These are phyloP conservation scores for Eumacrocentrus americanus DNA, from an alignment of 2,888 invertebrate species.

Conservation along the genomic window DNA sequence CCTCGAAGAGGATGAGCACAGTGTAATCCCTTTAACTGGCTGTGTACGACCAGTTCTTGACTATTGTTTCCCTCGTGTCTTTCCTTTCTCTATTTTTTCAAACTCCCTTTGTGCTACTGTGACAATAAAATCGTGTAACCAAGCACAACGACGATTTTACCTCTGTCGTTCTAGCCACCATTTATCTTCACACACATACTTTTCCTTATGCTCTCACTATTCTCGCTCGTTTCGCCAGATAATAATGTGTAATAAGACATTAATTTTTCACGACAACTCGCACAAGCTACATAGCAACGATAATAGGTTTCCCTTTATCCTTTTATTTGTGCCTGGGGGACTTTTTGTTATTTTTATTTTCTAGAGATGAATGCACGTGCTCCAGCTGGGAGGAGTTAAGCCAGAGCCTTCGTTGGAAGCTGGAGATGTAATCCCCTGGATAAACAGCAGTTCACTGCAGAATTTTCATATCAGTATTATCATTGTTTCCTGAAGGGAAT, in stretches of 20 bases:
- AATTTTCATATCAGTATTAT: conserved; percentile 5
- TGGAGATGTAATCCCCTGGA: conserved; percentile 6
- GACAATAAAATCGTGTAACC: background rate
- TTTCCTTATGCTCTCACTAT: background rate
- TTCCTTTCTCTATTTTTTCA: conserved; percentile 8
- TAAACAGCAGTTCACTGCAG: background rate
- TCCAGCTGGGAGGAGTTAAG: conserved; percentile 1
- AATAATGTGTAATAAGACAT: conserved; percentile 5
- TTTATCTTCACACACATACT: background rate
- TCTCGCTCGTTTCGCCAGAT: conserved; percentile 2
- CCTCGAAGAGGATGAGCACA: conserved; percentile 12
- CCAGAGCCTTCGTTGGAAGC: conserved; percentile 6
- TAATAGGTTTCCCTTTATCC: background rate
- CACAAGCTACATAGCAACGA: background rate
- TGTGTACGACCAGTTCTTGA: conserved; percentile 6
- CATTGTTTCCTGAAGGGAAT: background rate
- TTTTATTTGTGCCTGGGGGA: background rate
- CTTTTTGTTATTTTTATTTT: conserved; percentile 9
- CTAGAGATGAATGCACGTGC: background rate
- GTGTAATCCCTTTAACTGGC: conserved; percentile 28
- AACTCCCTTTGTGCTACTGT: background rate
- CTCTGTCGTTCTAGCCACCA: background rate
- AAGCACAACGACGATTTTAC: background rate
- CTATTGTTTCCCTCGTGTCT: background rate
- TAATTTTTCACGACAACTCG: background rate